Percentiles rank a stretch among this genome's conserved stretches.
Conservation (phyloP, 2,888 invertebrate genomes). For the Trypoxylon attenuatum region DNA sequence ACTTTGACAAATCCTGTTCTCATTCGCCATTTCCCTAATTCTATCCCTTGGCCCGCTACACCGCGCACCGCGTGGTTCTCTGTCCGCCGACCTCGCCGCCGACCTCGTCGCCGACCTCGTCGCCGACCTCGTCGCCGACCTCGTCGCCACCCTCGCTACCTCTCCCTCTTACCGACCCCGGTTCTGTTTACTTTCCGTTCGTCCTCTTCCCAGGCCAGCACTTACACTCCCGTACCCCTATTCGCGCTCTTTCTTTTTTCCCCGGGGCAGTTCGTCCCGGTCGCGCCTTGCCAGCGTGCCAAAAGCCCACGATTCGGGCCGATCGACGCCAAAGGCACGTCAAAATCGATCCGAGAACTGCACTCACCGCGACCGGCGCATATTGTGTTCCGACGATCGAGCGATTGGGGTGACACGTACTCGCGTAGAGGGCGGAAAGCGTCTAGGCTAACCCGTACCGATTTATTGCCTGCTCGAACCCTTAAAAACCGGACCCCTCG, state of each 20-base stretch:
- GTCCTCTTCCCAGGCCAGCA: not conserved
- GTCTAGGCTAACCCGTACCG: constrained; percentile 40
- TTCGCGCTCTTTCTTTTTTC: constrained; percentile 10
- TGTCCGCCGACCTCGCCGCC: constrained; percentile 5
- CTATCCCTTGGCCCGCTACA: constrained; percentile 12
- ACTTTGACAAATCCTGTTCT: constrained; percentile 34
- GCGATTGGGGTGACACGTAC: constrained; percentile 35
- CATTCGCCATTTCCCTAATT: constrained; percentile 34
- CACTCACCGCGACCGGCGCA: constrained; percentile 29
- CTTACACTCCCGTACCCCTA: constrained; percentile 5
- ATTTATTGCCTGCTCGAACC: constrained; percentile 33
- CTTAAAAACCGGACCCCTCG: no score
- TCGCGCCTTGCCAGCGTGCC: constrained; percentile 16
- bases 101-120: not conserved
- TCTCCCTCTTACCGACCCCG: not conserved
- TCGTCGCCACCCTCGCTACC: not conserved
- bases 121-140: not conserved
- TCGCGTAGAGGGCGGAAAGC: constrained; percentile 21
- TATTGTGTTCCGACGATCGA: constrained; percentile 37
- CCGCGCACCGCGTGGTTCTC: constrained; percentile 3
- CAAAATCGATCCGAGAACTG: constrained; percentile 44
- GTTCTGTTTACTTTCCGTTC: not conserved
- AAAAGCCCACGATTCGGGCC: constrained; percentile 12
- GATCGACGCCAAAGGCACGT: constrained; percentile 32
- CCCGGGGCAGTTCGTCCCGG: constrained; percentile 25